A percentile compares a stretch with the other conserved stretches of the same genome.
Conservation (phyloP, 2,797 vertebrate species). For the Oreonectes daqikongensis region DNA sequence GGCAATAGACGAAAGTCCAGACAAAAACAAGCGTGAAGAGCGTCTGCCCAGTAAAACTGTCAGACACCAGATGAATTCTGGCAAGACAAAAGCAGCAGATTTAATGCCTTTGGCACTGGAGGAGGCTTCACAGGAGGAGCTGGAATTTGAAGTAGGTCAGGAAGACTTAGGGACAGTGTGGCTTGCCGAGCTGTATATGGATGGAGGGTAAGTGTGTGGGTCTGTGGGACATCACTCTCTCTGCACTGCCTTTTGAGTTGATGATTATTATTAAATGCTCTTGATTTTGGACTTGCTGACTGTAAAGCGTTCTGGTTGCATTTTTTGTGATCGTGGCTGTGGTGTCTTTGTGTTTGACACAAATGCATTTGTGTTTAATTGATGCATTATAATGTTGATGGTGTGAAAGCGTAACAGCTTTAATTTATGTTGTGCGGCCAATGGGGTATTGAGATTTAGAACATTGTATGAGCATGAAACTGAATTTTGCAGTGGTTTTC, state of each 20-base stretch:
- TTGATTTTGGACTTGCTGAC: slow-evolving; percentile 10
- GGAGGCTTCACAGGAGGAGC: slow-evolving; percentile 67
- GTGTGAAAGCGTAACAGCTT: too few species aligned
- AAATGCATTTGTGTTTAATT: neutral
- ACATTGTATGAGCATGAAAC: slow-evolving; percentile 10
- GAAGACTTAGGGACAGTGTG: slow-evolving; percentile 75
- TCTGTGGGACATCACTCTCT: slow-evolving; percentile 59
- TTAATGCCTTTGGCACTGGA: slow-evolving; percentile 58
- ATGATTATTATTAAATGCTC: neutral
- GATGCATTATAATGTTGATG: neutral
- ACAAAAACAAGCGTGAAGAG: slow-evolving; percentile 25
- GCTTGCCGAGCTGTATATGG: slow-evolving; percentile 77
- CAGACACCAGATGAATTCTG: slow-evolving; percentile 16
- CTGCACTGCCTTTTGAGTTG: slow-evolving; percentile 25
- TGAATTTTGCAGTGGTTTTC: neutral
- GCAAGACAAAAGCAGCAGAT: slow-evolving; percentile 34
- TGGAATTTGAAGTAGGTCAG: slow-evolving; percentile 75
- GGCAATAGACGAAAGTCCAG: slow-evolving; percentile 57
- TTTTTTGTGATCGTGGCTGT: slow-evolving; percentile 12
- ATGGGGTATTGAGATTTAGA: neutral
- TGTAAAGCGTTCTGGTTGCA: neutral
- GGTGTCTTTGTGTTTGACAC: slow-evolving; percentile 6
- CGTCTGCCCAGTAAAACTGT: neutral
- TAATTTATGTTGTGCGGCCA: neutral
- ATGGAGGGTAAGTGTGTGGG: slow-evolving; percentile 71